A percentile compares a stretch with the other conserved stretches of the same genome.
Evolutionary conservation across 64 coral and sea anemone species (phyloP).

Genomic region (Cladopsammia gracilis): DNA sequence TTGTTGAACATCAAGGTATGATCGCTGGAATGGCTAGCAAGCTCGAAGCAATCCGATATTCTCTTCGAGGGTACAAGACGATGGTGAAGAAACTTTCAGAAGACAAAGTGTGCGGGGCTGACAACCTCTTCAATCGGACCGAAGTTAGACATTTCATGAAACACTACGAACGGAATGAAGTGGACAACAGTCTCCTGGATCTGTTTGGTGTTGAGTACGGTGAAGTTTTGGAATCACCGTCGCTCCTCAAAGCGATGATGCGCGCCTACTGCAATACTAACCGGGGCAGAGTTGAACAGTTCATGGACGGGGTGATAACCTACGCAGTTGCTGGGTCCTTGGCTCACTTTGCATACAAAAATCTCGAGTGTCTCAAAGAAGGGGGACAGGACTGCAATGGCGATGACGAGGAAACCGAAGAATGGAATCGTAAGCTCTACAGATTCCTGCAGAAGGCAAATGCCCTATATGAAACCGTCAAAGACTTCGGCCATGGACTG

Average conservation of each 20-base stretch:
- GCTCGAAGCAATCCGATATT: constrained; percentile 7
- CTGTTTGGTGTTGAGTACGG: constrained; percentile 41
- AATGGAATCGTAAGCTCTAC: constrained; percentile 12
- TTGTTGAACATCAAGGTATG: background rate
- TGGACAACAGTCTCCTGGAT: constrained; percentile 23
- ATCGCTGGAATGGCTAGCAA: background rate
- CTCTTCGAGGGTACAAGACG: background rate
- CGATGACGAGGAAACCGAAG: background rate
- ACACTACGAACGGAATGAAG: background rate
- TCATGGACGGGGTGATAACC: constrained; percentile 1
- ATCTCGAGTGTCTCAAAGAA: constrained; percentile 6
- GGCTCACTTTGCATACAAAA: constrained; percentile 32
- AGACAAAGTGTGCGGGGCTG: background rate
- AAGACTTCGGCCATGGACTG: background rate
- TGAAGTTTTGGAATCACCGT: background rate
- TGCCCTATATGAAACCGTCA: background rate
- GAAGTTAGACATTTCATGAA: constrained; percentile 17
- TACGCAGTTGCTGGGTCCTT: constrained; percentile 25
- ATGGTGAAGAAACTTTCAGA: constrained; percentile 29
- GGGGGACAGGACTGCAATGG: constrained; percentile 9
- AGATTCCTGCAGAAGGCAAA: constrained; percentile 46
- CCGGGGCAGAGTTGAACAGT: background rate
- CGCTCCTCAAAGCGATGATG: constrained; percentile 4
- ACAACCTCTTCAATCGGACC: background rate
- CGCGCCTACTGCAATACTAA: constrained; percentile 33